Base-by-base conservation (phyloP, 2,888 invertebrate species). In the Limenitis camilla region DNA sequence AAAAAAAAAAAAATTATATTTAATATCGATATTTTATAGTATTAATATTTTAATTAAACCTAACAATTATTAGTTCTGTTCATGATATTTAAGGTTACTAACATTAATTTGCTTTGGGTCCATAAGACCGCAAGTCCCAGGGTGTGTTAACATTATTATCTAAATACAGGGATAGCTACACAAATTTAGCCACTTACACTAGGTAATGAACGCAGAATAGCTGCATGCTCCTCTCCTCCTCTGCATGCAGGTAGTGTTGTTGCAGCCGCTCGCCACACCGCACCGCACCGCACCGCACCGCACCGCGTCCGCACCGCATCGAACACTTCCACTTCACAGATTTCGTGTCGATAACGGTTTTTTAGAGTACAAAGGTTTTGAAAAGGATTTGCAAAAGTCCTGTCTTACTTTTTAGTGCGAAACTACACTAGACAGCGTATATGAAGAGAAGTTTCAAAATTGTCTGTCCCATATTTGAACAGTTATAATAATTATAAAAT, bases 141-240 rank as follows among this genome's bases (percentile, higher is more conserved):
- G 1, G 28, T 29, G 10, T 8, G 33, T 29, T 42, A 44, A 44
- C 29, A 44, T 44, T 40, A 39, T 44, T 44, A 44, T 44, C 40
- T 50, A 39, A 50, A 44, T 50, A 33, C 50, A 50, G 40, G 28
- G 35, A 29, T 19, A 40, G 50, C 36, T 29, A 36, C 44, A 44
- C 38, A 50, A 40, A 29, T 33, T 19, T 10, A 28, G 31, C 43
- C 39, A 43, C 43, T 43, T 39, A 32, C 49, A 49, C 30, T 38
- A 29, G 38, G 32, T 32, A 32, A 50, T 50, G n/a, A 50, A 50
- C 44, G 43, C 32, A 28, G 28, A 44, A 43, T 11, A 41, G 36
- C 30, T 41, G 43, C 43, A 39, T 50, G 38, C 36, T n/a, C n/a
- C n/a, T n/a, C n/a, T n/a, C 39, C 39, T 36, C 36, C 27, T 30